Percentiles rank a stretch among this genome's conserved stretches.
These are phyloP conservation scores for Dallia pectoralis DNA, from an alignment of 2,797 vertebrate species.

Conservation along the genomic window DNA sequence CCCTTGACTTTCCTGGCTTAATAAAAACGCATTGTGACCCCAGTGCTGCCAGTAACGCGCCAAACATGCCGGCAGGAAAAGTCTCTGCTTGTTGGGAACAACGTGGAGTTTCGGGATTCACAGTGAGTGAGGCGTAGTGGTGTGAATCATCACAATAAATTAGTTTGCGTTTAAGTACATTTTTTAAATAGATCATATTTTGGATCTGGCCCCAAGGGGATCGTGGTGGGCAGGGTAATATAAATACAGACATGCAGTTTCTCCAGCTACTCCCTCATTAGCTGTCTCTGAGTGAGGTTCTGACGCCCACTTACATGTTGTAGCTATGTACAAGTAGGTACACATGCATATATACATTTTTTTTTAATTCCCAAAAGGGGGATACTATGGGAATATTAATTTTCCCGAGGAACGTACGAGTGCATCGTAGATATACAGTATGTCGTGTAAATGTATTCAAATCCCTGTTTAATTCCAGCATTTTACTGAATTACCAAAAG, in stretches of 20 bases:
- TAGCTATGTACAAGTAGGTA: constrained; percentile 82
- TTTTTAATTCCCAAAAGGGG: constrained; percentile 94
- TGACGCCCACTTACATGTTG: constrained; percentile 98
- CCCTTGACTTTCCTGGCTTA: constrained; percentile 57
- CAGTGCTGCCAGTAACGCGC: constrained; percentile 54
- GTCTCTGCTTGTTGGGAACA: constrained; percentile 41
- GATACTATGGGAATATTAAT: constrained; percentile 96
- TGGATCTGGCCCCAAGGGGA: constrained; percentile 70
- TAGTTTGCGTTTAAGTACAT: constrained; percentile 36
- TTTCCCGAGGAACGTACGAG: constrained; percentile 87
- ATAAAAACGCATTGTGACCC: constrained; percentile 59
- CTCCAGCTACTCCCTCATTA: constrained; percentile 84
- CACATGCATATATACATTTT: constrained; percentile 99
- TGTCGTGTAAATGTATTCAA: background rate
- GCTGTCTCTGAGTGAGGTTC: constrained; percentile 88
- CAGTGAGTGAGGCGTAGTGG: constrained; percentile 42
- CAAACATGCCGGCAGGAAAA: constrained; percentile 40
- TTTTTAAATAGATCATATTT: constrained; percentile 78
- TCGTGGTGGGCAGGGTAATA: constrained; percentile 81
- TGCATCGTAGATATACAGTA: constrained; percentile 37
- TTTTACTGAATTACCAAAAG: too few relatives aligned
- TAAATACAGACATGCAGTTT: constrained; percentile 96
- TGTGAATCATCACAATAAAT: constrained; percentile 51
- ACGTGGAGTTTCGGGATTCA: constrained; percentile 51
- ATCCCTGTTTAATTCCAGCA: too few relatives aligned